Base-by-base conservation (phyloP, 2,797 vertebrate species). In the Kryptolebias ocellatus region DNA sequence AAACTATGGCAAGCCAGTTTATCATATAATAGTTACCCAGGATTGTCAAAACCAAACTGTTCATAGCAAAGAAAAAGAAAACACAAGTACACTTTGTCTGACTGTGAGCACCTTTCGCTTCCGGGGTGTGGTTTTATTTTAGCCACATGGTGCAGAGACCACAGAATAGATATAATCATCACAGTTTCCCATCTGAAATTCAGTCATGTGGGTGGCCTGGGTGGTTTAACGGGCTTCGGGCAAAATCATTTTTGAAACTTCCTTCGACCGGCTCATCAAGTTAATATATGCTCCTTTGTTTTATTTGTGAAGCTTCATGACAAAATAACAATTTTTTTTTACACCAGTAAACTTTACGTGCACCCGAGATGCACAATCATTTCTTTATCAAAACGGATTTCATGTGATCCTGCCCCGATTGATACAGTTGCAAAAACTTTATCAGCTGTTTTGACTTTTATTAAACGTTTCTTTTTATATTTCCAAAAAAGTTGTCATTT, bases 191-290 rank as follows among this genome's bases (percentile, higher is more conserved):
- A 76, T 74, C 34, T 80, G 61, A 78, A 70, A 74, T 57, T 1
- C 14, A 59, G 56, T 78, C 67, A 55, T 70, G 62, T 73, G 77
- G 75, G 76, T 81, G 80, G 67, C 24, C 24, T 72, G 57, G 76
- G 82, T 57, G 80, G 85, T 83, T 85, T 87, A 42, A 53, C 49
- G 70, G 2, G 16, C 62, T 66, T 5, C 8, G 31, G 45, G 47
- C 6, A n/a, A 4, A 62, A 67, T 46, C 49, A 66, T 57, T 52
- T 68, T 64, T 74, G 53, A 84, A 46, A 17, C 2, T 34, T 67
- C 16, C 0, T 65, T 52, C 37, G 62, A 49, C 74, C 24, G 7
- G 5, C 16, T 55, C 49, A 54, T 49, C 6, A 31, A 28, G 14
- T 24, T 51, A 47, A 70, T 52, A 60, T 64, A 54, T 15, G 17